Percentiles rank a stretch among this genome's conserved stretches.
Conservation (phyloP, 2,797 vertebrate species). For the Enteromius radiatus region DNA sequence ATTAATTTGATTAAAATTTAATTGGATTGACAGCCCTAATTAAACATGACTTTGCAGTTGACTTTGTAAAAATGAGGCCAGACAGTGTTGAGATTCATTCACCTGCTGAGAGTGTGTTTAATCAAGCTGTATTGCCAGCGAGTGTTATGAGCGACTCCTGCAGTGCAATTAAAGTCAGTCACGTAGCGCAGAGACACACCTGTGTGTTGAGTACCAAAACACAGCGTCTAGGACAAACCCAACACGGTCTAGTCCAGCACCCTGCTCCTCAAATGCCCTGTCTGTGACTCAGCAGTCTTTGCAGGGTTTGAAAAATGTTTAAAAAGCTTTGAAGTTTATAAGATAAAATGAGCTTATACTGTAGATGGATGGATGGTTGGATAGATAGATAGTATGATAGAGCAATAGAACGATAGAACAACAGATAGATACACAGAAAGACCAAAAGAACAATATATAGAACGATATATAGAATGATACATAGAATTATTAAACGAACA, state of each 20-base stretch:
- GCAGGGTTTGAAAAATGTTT: not conserved
- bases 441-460: not conserved
- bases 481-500: not conserved
- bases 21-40: conserved; percentile 14
- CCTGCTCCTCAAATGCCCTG: not conserved
- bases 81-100: conserved; percentile 21
- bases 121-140: conserved; percentile 20
- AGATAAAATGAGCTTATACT: not conserved
- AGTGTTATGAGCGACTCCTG: conserved; percentile 5
- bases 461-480: not conserved
- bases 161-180: conserved; percentile 5
- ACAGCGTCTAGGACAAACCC: not conserved
- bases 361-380: not conserved
- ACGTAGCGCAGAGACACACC: conserved; percentile 9
- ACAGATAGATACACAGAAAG: not conserved
- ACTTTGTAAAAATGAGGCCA: conserved; percentile 26
- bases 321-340: not conserved
- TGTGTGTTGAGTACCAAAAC: not conserved
- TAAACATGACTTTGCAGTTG: conserved; percentile 14
- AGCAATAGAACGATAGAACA: not conserved
- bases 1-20: not conserved
- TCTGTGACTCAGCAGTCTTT: not conserved
- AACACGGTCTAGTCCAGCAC: not conserved
- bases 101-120: conserved; percentile 17
- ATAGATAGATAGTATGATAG: not conserved